A percentile compares a stretch with the other conserved stretches of the same genome.
Evolutionary conservation across 2,888 invertebrate genomes (phyloP).

Genomic region (Notocelia uddmanniana): DNA sequence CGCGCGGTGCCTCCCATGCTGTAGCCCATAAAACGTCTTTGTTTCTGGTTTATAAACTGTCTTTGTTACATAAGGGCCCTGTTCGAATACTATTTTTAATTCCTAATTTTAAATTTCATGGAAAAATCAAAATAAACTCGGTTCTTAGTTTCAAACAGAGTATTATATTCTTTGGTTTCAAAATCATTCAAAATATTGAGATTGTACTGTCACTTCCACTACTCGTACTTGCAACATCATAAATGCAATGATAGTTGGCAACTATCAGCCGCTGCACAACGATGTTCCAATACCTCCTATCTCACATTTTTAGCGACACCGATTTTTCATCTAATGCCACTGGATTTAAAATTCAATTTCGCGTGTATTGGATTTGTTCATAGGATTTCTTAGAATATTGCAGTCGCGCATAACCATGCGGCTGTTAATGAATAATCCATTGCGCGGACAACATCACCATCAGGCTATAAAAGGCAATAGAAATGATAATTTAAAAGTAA

Average conservation of each 20-base stretch:
- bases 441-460: neutral
- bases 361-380: neutral
- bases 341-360: neutral
- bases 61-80: neutral
- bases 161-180: too few relatives aligned
- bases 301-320: neutral
- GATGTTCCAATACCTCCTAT: neutral
- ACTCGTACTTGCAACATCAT: neutral
- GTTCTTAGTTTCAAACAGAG: neutral
- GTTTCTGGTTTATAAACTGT: neutral
- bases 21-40: too few relatives aligned
- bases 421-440: constrained; percentile 27
- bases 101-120: too few relatives aligned
- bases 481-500: constrained; percentile 2
- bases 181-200: neutral
- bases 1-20: too few relatives aligned
- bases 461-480: constrained; percentile 24
- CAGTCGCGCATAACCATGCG: neutral
- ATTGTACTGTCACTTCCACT: constrained; percentile 10
- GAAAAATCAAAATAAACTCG: too few relatives aligned
- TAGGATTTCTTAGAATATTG: neutral
- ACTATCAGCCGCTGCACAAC: neutral
- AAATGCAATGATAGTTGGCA: constrained; percentile 13
- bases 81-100: too few relatives aligned
- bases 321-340: neutral